These are phyloP conservation scores for Micromesistius poutassou DNA, from an alignment of 2,797 vertebrate species.

Conservation along the genomic window DNA sequence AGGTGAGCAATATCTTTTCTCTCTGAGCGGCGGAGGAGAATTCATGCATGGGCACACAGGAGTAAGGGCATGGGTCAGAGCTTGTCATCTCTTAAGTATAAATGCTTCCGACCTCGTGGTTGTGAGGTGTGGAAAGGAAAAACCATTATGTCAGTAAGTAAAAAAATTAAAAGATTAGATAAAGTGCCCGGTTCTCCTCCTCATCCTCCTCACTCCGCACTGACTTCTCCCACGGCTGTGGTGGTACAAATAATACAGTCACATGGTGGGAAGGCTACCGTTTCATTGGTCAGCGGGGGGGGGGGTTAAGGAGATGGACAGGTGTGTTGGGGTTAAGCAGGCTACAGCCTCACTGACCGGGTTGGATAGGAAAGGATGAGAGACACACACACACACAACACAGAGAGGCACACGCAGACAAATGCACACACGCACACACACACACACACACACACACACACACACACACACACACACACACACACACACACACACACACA, in stretches of 20 bases:
- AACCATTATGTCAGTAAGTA: neutral
- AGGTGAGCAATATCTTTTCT: neutral
- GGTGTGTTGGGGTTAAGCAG: constrained; percentile 37
- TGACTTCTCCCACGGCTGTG: neutral
- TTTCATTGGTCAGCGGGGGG: constrained; percentile 30
- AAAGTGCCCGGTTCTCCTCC: neutral
- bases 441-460: constrained; percentile 23
- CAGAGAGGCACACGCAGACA: constrained; percentile 9
- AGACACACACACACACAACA: constrained; percentile 27
- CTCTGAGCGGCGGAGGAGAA: neutral
- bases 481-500: constrained; percentile 22
- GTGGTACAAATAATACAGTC: constrained; percentile 11
- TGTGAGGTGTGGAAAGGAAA: neutral
- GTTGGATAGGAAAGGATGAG: constrained; percentile 32
- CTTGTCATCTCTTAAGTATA: neutral
- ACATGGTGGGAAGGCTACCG: constrained; percentile 34
- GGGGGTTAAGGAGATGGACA: constrained; percentile 46
- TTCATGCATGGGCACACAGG: neutral
- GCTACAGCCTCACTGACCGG: constrained; percentile 39
- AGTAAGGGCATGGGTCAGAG: neutral
- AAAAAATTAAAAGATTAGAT: neutral
- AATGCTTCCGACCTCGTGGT: neutral
- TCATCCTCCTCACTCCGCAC: constrained; percentile 43
- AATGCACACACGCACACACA: constrained; percentile 16
- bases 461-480: constrained; percentile 30